phyloP scores from a whole-genome alignment of 2,113 vertebrate genomes.

The Neogale vison region DNA sequence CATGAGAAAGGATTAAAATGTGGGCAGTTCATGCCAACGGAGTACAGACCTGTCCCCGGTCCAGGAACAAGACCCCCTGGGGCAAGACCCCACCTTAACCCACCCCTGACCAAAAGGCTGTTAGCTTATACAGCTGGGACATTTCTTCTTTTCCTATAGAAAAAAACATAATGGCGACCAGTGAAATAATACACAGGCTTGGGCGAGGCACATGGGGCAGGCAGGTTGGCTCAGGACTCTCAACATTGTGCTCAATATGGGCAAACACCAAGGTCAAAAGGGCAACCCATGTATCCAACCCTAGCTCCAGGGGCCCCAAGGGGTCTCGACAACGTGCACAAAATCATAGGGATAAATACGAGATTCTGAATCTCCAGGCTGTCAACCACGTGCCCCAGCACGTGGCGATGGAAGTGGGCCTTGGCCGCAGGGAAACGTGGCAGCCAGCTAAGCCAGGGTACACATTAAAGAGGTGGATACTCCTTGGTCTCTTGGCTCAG shows the following conservation, averaged over 20 bases:
- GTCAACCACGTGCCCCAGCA: not conserved
- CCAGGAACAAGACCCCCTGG: not conserved
- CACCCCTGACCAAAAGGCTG: not conserved
- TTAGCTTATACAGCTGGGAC: not conserved
- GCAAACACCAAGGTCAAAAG: not conserved
- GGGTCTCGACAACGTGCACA: not conserved
- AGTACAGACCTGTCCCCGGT: not conserved
- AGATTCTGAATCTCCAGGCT: not conserved
- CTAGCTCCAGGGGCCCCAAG: not conserved
- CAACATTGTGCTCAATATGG: not conserved
- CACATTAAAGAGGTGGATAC: not conserved
- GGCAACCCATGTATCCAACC: not conserved
- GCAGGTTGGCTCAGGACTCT: not conserved
- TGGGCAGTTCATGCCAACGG: not conserved
- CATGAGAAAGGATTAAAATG: not conserved
- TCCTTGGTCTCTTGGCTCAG: not conserved
- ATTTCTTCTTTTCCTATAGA: not conserved
- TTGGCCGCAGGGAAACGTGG: not conserved
- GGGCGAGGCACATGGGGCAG: not conserved
- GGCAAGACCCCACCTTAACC: not conserved
- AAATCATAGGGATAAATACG: not conserved
- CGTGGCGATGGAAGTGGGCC: not conserved
- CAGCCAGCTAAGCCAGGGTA: not conserved
- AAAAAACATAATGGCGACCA: not conserved
- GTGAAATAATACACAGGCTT: not conserved